These are phyloP conservation scores for Onychostruthus taczanowskii DNA, from an alignment of 2,113 vertebrate species.

Conservation along the genomic window DNA sequence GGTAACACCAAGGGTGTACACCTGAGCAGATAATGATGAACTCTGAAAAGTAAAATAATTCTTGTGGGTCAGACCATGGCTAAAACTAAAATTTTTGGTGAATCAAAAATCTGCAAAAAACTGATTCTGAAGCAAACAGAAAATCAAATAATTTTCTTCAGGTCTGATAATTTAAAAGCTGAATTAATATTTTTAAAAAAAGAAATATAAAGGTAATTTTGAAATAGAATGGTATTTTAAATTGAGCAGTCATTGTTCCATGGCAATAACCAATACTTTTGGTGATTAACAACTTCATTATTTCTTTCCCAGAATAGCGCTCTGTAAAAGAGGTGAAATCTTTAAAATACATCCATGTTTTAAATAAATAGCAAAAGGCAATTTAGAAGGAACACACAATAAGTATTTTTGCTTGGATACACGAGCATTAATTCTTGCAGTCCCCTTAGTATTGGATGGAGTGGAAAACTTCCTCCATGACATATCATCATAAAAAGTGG, in stretches of 20 bases:
- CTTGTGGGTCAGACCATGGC: neutral
- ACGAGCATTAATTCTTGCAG: neutral
- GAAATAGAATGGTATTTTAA: neutral
- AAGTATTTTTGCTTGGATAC: neutral
- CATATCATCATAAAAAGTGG: neutral
- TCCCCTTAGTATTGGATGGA: neutral
- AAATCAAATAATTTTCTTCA: neutral
- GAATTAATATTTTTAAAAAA: neutral
- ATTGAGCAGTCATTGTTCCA: neutral
- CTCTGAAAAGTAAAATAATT: neutral
- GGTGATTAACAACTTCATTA: neutral
- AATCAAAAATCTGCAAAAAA: neutral
- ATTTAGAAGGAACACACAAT: neutral
- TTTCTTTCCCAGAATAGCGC: neutral
- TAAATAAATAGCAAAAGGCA: neutral
- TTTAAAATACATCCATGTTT: neutral
- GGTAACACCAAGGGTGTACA: neutral
- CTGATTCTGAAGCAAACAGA: neutral
- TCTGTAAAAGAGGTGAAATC: neutral
- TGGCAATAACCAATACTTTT: neutral
- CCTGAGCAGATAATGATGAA: neutral
- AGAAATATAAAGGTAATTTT: neutral
- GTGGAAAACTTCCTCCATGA: neutral
- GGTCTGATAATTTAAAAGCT: neutral
- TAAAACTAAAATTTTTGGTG: neutral